Conservation (phyloP, 2,113 vertebrate species). For the Vicugna pacos region DNA sequence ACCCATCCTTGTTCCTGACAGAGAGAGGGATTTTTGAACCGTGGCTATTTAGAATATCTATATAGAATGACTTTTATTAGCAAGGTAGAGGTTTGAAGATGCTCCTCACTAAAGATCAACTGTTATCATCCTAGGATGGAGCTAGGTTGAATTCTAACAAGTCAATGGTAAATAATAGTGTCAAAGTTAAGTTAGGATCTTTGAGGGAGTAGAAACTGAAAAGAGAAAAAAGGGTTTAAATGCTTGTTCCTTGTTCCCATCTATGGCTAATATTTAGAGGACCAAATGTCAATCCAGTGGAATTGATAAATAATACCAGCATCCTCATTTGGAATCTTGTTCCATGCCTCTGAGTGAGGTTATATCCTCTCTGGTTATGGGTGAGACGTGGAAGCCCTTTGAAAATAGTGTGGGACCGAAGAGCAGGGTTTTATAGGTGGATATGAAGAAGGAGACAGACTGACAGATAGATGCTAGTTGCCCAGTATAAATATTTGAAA, state of each 20-base stretch:
- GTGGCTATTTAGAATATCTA: not conserved
- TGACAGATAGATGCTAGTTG: not conserved
- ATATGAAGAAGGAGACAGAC: not conserved
- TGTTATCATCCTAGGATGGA: not conserved
- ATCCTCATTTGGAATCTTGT: not conserved
- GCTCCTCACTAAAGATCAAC: not conserved
- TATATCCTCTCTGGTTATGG: not conserved
- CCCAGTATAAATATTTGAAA: conserved; percentile 70
- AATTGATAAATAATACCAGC: not conserved
- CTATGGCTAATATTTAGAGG: not conserved
- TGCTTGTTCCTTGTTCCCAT: not conserved
- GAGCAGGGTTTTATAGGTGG: not conserved
- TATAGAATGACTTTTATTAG: not conserved
- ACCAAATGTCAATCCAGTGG: not conserved
- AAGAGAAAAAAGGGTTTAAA: not conserved
- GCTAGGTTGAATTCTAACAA: not conserved
- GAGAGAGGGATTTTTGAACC: not conserved
- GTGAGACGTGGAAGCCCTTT: not conserved
- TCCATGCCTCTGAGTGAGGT: not conserved
- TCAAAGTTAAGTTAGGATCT: not conserved
- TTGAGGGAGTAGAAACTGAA: not conserved
- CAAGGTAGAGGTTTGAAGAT: not conserved
- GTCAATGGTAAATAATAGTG: not conserved
- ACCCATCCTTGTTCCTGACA: not conserved
- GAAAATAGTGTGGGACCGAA: not conserved